Evolutionary conservation across 2,797 vertebrate species (phyloP).

Genomic region (Fringilla coelebs): DNA sequence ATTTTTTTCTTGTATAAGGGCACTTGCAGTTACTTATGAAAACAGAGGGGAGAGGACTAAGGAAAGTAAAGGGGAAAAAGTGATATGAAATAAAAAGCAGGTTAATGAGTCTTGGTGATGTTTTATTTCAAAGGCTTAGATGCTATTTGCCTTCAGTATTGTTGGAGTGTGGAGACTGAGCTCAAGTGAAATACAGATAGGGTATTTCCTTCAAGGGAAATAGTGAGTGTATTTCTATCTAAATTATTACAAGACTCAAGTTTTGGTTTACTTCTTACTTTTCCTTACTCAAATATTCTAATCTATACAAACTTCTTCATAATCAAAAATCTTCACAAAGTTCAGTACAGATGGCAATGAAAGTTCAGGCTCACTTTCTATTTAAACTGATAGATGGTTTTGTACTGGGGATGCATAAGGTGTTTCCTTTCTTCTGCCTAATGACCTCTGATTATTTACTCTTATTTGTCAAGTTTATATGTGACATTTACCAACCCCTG

Average conservation of each 20-base stretch:
- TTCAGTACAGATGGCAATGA: not conserved
- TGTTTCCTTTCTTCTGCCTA: not conserved
- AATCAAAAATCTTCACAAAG: not conserved
- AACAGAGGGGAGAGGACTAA: not conserved
- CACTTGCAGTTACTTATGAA: not conserved
- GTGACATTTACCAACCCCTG: not conserved
- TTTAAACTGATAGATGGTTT: not conserved
- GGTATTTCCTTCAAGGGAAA: not conserved
- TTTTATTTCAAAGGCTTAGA: not conserved
- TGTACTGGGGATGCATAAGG: not conserved
- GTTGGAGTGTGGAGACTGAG: not conserved
- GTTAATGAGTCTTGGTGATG: not conserved
- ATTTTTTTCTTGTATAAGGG: not conserved
- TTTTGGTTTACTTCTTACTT: not conserved
- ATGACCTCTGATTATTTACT: not conserved
- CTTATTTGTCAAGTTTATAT: not conserved
- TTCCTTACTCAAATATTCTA: not conserved
- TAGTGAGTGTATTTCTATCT: not conserved
- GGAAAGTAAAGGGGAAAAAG: not conserved
- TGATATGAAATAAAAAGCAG: not conserved
- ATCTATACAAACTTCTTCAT: not conserved
- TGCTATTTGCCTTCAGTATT: not conserved
- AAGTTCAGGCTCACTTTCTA: accelerated
- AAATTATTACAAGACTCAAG: accelerated
- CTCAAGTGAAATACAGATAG: not conserved